Conservation (phyloP, 2,113 vertebrate species). For the Mesoclemmys tuberculata region DNA sequence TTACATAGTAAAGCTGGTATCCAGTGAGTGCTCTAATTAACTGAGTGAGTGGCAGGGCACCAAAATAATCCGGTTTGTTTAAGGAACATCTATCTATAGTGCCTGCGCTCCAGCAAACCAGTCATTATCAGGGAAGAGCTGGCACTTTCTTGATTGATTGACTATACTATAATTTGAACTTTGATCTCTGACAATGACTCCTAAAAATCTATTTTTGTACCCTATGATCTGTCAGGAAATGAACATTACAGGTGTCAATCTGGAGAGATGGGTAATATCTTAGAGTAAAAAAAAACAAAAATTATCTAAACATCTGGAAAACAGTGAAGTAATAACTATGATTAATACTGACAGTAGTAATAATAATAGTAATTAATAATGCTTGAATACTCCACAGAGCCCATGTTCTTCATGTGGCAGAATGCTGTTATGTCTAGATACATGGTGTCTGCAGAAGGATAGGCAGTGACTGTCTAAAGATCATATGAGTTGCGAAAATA, state of each 20-base stretch:
- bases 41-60: rapidly evolving
- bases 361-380: neutral
- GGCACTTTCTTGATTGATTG: neutral
- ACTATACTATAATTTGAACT: neutral
- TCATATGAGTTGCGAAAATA: neutral
- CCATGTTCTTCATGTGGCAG: neutral
- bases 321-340: rapidly evolving
- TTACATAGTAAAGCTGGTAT: neutral
- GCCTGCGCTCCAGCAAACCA: rapidly evolving
- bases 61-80: rapidly evolving
- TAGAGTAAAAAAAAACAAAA: neutral
- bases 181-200: neutral
- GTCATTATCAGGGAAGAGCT: rapidly evolving
- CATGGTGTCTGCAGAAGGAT: neutral
- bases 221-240: neutral
- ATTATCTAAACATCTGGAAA: neutral
- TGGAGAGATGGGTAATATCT: neutral
- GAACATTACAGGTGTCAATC: neutral
- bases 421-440: rapidly evolving
- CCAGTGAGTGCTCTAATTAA: rapidly evolving
- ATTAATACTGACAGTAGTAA: neutral
- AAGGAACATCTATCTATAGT: rapidly evolving
- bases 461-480: rapidly evolving
- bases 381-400: rapidly evolving
- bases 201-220: neutral